Evolutionary conservation across 2,888 invertebrate species (phyloP), one percentile per base, ranked within the genome.

Genomic region (Aplocera efformata): DNA sequence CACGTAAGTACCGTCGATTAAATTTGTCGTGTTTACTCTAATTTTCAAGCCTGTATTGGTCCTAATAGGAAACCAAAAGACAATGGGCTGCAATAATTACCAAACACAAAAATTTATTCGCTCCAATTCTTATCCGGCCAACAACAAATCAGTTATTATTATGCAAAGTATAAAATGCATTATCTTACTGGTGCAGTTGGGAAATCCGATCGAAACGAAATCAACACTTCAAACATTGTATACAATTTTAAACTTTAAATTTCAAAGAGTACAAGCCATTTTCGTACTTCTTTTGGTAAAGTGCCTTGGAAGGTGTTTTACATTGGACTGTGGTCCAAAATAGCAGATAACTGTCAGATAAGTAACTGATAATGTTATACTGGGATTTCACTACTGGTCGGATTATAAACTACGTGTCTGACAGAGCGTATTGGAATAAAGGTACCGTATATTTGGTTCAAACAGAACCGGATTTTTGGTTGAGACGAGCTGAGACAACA

Each of bases 311-410:
- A 28, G 26, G 35, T 35, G 22, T 44, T 26, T 38, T 35, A 42
- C 43, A 38, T 29, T 45, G 34, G 42, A 17, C 36, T 36, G 50
- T 43, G 38, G 11, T 43, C 37, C 41, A 21, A 33, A 39, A 40
- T 27, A 32, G 34, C 35, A 34, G 35, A 40, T 40, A 45, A 26
- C 22, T 45, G 40, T 40, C 48, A 39, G 53, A 52, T 52, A 48
- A 40, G 33, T 33, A 46, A 23, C 36, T 37, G 53, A 51, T 50
- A 48, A 41, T 38, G 46, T 37, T 48, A 46, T 52, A 56, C 50
- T 54, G 50, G 52, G 31, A 49, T 52, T 32, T 33, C 48, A 47
- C 48, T 50, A 45, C 49, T 44, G 42, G 39, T 37, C 25, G 27
- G 47, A 54, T 56, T 56, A 52, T 17, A 48, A 30, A 26, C 23